Evolutionary conservation across 1,140 invertebrate species (phyloP).

Genomic region (Gyrodactylus bullatarudis): DNA sequence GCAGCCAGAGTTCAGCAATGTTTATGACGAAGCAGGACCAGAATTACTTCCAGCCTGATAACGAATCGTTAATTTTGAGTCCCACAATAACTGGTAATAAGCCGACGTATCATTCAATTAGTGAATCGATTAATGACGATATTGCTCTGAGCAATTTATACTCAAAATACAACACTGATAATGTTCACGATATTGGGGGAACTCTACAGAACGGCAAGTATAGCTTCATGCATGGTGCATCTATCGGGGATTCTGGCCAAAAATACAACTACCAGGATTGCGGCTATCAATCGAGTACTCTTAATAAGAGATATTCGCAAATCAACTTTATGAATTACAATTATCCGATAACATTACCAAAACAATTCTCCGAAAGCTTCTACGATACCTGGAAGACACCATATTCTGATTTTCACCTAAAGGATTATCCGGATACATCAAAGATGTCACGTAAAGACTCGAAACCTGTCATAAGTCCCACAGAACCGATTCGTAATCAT

Average conservation of each 20-base stretch:
- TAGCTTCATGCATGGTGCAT: neutral
- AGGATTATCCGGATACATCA: neutral
- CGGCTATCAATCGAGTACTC: neutral
- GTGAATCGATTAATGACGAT: neutral
- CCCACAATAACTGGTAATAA: neutral
- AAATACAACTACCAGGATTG: neutral
- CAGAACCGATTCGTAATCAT: too few species aligned
- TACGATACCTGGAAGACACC: neutral
- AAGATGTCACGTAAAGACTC: too few species aligned
- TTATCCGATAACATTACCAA: neutral
- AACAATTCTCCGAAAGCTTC: neutral
- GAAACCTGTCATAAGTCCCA: too few species aligned
- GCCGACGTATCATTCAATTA: too few species aligned
- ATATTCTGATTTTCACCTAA: neutral
- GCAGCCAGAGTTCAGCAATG: neutral
- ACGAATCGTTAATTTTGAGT: neutral
- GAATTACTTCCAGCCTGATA: neutral
- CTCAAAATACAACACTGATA: neutral
- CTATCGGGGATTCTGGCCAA: neutral
- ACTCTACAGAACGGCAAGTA: neutral
- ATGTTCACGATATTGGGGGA: too few species aligned
- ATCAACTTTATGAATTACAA: neutral
- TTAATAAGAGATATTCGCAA: neutral
- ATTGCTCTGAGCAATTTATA: neutral
- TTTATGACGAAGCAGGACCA: neutral